Conservation (phyloP, 92 coral and sea anemone species). For the Epizoanthus stellaris region DNA sequence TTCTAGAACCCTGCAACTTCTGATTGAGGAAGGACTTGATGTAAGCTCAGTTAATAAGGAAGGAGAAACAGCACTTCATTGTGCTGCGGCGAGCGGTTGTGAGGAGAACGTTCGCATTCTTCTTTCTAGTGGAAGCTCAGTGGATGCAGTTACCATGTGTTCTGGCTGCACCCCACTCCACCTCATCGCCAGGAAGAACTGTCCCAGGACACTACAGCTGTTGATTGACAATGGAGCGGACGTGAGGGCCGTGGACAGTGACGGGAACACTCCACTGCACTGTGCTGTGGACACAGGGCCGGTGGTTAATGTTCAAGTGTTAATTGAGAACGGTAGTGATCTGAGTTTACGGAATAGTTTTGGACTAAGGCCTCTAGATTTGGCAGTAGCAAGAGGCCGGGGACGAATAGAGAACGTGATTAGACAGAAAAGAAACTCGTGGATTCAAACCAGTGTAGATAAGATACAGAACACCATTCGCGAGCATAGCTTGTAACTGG, state of each 20-base stretch:
- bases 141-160: slow-evolving; percentile 12
- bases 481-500: background rate
- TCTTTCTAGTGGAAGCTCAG: slow-evolving; percentile 1
- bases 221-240: slow-evolving; percentile 28
- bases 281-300: slow-evolving; percentile 16
- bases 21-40: slow-evolving; percentile 16
- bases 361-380: slow-evolving; percentile 15
- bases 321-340: slow-evolving; percentile 9
- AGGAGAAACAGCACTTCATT: slow-evolving; percentile 5
- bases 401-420: slow-evolving; percentile 3
- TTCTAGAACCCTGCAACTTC: background rate
- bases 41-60: slow-evolving; percentile 15
- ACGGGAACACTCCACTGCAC: slow-evolving; percentile 18
- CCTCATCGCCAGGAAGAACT: slow-evolving; percentile 6
- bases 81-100: background rate
- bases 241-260: background rate
- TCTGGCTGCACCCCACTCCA: slow-evolving; percentile 23
- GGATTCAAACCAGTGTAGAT: slow-evolving; percentile 14
- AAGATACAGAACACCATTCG: background rate
- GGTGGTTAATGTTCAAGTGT: background rate
- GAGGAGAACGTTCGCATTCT: slow-evolving; percentile 27
- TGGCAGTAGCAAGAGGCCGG: slow-evolving; percentile 14
- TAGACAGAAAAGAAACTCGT: background rate
- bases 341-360: background rate
- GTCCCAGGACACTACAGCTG: slow-evolving; percentile 16